Evolutionary conservation across 2,113 vertebrate species (phyloP).

Genomic region (Chaetodon auriga): DNA sequence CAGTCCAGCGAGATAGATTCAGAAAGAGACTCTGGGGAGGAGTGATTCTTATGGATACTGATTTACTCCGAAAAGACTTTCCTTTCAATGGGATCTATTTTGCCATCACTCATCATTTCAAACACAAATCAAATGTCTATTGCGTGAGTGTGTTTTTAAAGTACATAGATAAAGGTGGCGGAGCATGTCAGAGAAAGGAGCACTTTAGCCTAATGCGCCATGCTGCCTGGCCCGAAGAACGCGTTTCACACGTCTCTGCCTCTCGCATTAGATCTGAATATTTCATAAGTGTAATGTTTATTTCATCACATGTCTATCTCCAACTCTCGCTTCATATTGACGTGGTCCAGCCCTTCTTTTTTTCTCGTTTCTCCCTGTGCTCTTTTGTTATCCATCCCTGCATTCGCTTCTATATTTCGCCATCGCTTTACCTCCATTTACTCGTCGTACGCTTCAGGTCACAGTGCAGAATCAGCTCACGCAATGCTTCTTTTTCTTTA

Average conservation of each 20-base stretch:
- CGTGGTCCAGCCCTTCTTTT: neutral
- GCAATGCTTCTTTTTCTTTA: neutral
- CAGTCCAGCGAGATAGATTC: constrained; percentile 16
- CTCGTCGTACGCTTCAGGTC: neutral
- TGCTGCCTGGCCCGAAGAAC: neutral
- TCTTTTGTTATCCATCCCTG: neutral
- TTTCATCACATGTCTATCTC: constrained; percentile 49
- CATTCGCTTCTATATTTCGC: neutral
- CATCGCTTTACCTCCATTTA: neutral
- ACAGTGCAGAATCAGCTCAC: neutral
- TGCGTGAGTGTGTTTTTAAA: neutral
- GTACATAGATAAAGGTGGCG: constrained; percentile 18
- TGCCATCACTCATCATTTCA: constrained; percentile 25
- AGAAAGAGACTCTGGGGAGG: constrained; percentile 33
- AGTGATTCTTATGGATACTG: constrained; percentile 27
- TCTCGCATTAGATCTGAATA: constrained; percentile 48
- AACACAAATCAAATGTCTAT: constrained; percentile 4
- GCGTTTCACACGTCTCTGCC: constrained; percentile 31
- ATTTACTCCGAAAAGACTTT: constrained; percentile 18
- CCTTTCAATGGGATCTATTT: constrained; percentile 27
- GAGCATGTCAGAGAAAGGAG: constrained; percentile 9
- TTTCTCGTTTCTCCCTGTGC: neutral
- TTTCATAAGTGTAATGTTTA: constrained; percentile 62
- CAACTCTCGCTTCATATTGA: neutral
- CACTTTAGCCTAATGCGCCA: constrained; percentile 33